Evolutionary conservation across 2,888 invertebrate genomes (phyloP), one percentile per base, ranked within the genome.

Genomic region (Agrotis exclamationis): DNA sequence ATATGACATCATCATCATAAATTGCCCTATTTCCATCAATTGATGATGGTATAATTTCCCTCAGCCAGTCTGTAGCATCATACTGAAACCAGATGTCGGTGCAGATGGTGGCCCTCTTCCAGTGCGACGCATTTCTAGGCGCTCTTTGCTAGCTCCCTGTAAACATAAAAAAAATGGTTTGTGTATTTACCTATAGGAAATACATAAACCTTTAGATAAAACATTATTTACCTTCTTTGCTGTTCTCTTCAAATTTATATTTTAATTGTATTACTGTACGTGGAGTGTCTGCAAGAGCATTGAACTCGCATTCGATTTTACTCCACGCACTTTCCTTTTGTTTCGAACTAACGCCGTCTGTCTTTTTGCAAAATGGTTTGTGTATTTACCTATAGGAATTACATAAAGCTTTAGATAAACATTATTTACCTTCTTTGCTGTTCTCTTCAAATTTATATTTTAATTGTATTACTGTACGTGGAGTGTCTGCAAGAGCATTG

Each of bases 181-280:
- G n/a, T n/a, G n/a, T n/a, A n/a, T n/a, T n/a, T n/a, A n/a, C n/a
- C n/a, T n/a, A n/a, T n/a, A n/a, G n/a, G n/a, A n/a, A 14, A 22
- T 22, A 51, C 51, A 5, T 13, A 53, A 22, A 53, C 7, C 18
- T 54, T 44, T 33, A 64, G 33, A 47, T 47, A 45, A 56, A 56
- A 64, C 47, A 56, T 64, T 28, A 54, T 22, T 54, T 45, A 20
- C 53, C 45, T 56, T 53, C 45, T 56, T 53, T 64, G 56, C 56
- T 64, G 53, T 64, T 66, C 56, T 66, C 48, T 66, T 58, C 44
- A 44, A 58, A 58, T 28, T 28, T 28, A 45, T 58, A 58, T 45
- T 44, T 58, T 16, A 63, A 3, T 63, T 63, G 50, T 51, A 33
- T 39, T 11, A 39, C 39, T 63, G 63, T 39, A 22, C 62, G 28